A percentile compares a stretch with the other conserved stretches of the same genome.
Evolutionary conservation across 1,140 invertebrate species (phyloP).

Genomic region (Probaryconus sp.): DNA sequence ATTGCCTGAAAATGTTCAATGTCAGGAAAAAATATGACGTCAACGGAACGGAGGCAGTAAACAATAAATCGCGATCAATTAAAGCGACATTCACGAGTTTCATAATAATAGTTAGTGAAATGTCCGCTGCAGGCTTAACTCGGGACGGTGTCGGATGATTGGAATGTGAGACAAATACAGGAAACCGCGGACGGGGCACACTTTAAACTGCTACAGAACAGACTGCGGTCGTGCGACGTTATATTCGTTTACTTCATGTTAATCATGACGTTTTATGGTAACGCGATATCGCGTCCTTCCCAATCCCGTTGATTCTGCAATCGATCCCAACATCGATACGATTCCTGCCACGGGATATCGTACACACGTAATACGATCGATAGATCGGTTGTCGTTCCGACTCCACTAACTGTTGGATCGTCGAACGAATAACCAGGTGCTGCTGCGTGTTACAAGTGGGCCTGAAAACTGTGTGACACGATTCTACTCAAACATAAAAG

Average conservation of each 20-base stretch:
- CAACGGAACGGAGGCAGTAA: not conserved
- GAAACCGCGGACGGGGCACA: constrained; percentile 62
- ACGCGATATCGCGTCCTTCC: constrained; percentile 71
- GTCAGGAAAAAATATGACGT: not conserved
- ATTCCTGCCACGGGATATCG: constrained; percentile 58
- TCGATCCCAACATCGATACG: constrained; percentile 73
- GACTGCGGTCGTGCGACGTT: constrained; percentile 74
- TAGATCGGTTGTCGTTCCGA: constrained; percentile 62
- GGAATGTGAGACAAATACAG: constrained; percentile 64
- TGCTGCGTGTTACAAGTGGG: constrained; percentile 55
- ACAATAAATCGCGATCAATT: constrained; percentile 33
- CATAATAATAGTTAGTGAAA: constrained; percentile 37
- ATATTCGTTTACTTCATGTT: constrained; percentile 78
- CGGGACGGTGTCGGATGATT: constrained; percentile 52
- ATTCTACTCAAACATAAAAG: not conserved
- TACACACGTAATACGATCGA: constrained; percentile 64
- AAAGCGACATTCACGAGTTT: constrained; percentile 36
- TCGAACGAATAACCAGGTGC: constrained; percentile 37
- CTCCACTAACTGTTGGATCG: constrained; percentile 52
- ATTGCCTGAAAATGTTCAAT: too few relatives aligned
- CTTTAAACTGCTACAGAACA: constrained; percentile 74
- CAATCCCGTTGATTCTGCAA: constrained; percentile 70
- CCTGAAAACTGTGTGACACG: constrained; percentile 34
- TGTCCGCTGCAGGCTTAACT: constrained; percentile 38
- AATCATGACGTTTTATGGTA: constrained; percentile 79